These are phyloP conservation scores for Aviceda leuphotes DNA, from an alignment of 2,797 vertebrate genomes.

Conservation along the genomic window DNA sequence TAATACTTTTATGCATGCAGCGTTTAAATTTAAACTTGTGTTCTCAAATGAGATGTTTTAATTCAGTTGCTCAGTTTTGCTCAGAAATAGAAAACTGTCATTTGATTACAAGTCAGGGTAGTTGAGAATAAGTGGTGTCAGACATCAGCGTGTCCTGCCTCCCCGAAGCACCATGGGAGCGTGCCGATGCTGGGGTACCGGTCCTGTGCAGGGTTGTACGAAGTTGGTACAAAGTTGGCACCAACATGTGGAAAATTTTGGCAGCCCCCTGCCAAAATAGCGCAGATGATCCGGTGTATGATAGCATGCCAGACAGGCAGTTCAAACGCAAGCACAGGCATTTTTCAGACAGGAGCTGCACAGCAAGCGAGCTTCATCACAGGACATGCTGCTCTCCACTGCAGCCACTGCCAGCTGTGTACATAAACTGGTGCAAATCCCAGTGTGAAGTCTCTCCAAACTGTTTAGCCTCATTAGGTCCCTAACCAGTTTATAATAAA, in stretches of 20 bases:
- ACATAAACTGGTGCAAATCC: background rate
- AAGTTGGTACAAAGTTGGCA: background rate
- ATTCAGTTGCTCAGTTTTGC: background rate
- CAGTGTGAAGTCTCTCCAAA: background rate
- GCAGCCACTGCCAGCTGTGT: background rate
- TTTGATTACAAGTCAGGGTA: background rate
- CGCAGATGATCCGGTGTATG: background rate
- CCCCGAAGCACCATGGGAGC: accelerated
- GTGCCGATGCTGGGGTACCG: accelerated
- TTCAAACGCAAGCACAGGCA: background rate
- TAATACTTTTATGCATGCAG: background rate
- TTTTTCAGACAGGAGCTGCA: background rate
- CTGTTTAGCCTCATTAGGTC: background rate
- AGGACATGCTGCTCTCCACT: background rate
- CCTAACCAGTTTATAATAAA: background rate
- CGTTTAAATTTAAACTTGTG: background rate
- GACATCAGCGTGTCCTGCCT: background rate
- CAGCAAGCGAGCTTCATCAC: background rate
- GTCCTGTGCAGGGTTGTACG: background rate
- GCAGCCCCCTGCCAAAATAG: background rate
- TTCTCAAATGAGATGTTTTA: conserved; percentile 21
- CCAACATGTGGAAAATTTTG: background rate
- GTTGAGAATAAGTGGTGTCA: background rate
- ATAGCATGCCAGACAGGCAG: background rate
- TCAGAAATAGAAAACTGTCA: background rate